These are phyloP conservation scores for Spilogale gracilis DNA, from an alignment of 2,113 vertebrate genomes.

Conservation along the genomic window DNA sequence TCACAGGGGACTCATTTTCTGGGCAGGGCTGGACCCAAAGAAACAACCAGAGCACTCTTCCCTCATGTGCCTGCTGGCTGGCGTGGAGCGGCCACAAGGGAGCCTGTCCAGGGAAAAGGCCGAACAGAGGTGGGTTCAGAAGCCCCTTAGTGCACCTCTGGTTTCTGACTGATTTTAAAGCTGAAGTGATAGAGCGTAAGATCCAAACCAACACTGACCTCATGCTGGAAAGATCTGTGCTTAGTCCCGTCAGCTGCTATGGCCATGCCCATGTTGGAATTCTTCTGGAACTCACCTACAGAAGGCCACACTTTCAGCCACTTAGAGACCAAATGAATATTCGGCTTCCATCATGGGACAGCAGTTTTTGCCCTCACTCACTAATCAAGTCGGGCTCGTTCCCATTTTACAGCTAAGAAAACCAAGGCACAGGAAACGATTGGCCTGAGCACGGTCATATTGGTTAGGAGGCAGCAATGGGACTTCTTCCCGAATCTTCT, in stretches of 20 bases:
- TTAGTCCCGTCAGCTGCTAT: not conserved
- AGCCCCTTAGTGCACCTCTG: not conserved
- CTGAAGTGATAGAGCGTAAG: not conserved
- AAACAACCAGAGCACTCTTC: not conserved
- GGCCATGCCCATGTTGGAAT: not conserved
- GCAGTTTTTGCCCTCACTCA: not conserved
- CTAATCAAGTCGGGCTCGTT: not conserved
- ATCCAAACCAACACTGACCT: not conserved
- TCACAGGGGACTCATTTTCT: not conserved
- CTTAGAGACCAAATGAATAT: not conserved
- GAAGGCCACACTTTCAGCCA: not conserved
- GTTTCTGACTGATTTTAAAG: not conserved
- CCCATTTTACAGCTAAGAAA: not conserved
- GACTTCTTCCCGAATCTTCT: not conserved
- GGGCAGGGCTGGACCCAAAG: not conserved
- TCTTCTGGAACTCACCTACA: not conserved
- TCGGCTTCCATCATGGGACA: not conserved
- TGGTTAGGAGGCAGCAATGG: not conserved
- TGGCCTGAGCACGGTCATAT: not conserved
- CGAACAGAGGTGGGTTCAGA: not conserved
- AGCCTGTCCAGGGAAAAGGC: not conserved
- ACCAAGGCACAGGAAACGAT: not conserved
- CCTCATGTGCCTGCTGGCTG: not conserved
- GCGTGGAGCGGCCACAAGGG: not conserved
- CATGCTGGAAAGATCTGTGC: not conserved